phyloP scores from a whole-genome alignment of 2,113 vertebrate genomes.

The Catharus minimus region DNA sequence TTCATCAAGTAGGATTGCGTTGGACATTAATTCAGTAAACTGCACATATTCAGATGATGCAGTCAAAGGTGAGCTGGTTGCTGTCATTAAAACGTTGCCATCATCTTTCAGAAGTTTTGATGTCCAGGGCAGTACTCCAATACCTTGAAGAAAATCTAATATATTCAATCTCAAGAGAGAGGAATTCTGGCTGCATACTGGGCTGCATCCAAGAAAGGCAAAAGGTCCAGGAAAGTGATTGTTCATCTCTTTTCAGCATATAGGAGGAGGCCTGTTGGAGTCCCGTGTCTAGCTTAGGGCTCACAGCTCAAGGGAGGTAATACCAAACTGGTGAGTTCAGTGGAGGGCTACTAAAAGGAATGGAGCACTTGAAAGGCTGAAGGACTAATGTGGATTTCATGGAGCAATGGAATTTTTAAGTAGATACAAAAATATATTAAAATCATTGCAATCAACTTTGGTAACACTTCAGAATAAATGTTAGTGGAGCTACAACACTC shows the following conservation, averaged over 20 bases:
- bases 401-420: not conserved
- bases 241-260: not conserved
- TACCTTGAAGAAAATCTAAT: not conserved
- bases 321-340: not conserved
- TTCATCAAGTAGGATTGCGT: not conserved
- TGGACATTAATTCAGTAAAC: not conserved
- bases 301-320: not conserved
- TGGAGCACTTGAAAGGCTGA: not conserved
- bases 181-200: not conserved
- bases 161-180: not conserved
- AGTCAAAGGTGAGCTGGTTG: not conserved
- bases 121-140: not conserved
- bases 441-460: not conserved
- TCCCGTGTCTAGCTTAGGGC: not conserved
- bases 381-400: not conserved
- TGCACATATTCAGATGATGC: not conserved
- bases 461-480: not conserved
- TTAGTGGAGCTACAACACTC: not conserved
- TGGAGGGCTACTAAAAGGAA: accelerated
- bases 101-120: not conserved
- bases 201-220: not conserved
- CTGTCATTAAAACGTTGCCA: not conserved
- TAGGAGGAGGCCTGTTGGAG: not conserved
- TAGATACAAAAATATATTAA: not conserved
- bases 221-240: not conserved